Percentiles rank a stretch among this genome's conserved stretches.
phyloP scores from a whole-genome alignment of 1,140 invertebrate genomes.

The Chironomus tepperi region DNA sequence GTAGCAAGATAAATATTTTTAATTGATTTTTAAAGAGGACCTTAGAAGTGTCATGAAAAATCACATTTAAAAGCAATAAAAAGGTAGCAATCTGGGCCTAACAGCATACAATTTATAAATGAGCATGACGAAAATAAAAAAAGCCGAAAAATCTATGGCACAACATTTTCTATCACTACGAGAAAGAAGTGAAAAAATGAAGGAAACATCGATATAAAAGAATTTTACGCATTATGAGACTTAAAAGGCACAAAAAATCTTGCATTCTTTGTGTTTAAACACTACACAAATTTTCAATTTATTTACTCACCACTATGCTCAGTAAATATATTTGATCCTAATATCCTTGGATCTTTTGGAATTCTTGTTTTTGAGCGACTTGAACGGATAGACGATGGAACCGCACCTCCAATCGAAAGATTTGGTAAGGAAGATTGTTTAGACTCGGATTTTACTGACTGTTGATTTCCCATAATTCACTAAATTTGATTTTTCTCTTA shows the following conservation, averaged over 20 bases:
- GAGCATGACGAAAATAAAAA: no score
- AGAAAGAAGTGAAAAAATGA: conserved; percentile 12
- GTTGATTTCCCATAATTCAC: conserved; percentile 19
- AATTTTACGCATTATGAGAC: not conserved
- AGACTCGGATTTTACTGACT: conserved; percentile 4
- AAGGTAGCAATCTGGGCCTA: no score
- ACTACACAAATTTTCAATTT: not conserved
- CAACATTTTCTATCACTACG: not conserved
- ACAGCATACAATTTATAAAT: no score
- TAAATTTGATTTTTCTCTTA: not conserved
- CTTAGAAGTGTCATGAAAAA: no score
- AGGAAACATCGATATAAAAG: no score
- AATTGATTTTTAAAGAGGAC: no score
- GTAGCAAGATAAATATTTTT: no score
- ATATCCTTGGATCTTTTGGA: conserved; percentile 66
- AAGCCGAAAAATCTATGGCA: no score
- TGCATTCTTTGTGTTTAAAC: not conserved
- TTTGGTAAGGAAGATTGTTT: not conserved
- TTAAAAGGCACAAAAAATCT: not conserved
- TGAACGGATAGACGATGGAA: conserved; percentile 50
- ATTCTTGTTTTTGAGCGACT: conserved; percentile 55
- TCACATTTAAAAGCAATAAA: no score
- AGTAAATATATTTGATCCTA: conserved; percentile 80
- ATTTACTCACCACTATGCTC: conserved; percentile 70
- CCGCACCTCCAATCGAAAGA: not conserved